phyloP scores from a whole-genome alignment of 64 coral and sea anemone species.

The Montipora capricornis region DNA sequence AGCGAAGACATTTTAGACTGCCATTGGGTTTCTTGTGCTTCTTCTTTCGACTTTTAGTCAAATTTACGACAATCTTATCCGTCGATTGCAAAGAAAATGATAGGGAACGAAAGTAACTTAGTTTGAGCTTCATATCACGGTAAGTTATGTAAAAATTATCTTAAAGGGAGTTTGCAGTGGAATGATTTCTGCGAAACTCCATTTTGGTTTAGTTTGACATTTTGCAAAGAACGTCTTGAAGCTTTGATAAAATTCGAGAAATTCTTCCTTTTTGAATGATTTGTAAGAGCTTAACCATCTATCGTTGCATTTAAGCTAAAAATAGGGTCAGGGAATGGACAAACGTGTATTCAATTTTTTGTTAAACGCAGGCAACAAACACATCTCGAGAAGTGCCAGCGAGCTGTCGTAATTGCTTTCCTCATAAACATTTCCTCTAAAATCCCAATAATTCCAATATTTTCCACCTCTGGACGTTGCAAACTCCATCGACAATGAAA shows the following conservation, averaged over 20 bases:
- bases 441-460: slow-evolving; percentile 66
- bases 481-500: neutral
- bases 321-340: neutral
- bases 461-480: slow-evolving; percentile 22
- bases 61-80: slow-evolving; percentile 42
- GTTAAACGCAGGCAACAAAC: slow-evolving; percentile 91
- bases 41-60: slow-evolving; percentile 67
- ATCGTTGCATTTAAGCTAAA: slow-evolving; percentile 54
- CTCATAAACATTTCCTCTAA: slow-evolving; percentile 90
- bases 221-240: slow-evolving; percentile 79
- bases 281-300: slow-evolving; percentile 78
- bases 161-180: slow-evolving; percentile 1
- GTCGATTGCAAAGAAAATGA: slow-evolving; percentile 18
- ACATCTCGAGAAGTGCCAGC: slow-evolving; percentile 85
- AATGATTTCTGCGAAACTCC: slow-evolving; percentile 68
- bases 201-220: slow-evolving; percentile 84
- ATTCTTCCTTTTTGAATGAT: slow-evolving; percentile 42
- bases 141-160: slow-evolving; percentile 40
- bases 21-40: slow-evolving; percentile 96
- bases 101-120: slow-evolving; percentile 47
- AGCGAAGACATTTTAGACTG: slow-evolving; percentile 77
- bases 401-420: slow-evolving; percentile 89
- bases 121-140: slow-evolving; percentile 43
- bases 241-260: neutral
- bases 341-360: slow-evolving; percentile 57